A percentile compares a stretch with the other conserved stretches of the same genome.
These are phyloP conservation scores for Apodemia zela DNA, from an alignment of 2,888 invertebrate species.

Conservation along the genomic window DNA sequence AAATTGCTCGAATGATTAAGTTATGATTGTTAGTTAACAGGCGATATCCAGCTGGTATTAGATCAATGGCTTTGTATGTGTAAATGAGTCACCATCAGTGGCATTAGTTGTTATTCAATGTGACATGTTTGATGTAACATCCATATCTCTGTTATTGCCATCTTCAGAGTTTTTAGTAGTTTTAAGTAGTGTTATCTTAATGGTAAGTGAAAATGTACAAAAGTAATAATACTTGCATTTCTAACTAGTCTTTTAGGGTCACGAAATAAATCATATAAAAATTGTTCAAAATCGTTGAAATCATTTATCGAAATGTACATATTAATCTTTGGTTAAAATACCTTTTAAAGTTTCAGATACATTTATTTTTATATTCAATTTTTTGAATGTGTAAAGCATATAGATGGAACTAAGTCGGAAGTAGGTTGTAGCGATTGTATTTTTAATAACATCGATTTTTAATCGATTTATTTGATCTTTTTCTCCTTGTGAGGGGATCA, in stretches of 20 bases:
- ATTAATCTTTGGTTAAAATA: constrained; percentile 34
- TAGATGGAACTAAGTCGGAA: constrained; percentile 45
- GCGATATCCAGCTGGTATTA: constrained; percentile 8
- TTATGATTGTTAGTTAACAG: background rate
- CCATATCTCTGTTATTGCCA: constrained; percentile 70
- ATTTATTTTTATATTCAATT: constrained; percentile 74
- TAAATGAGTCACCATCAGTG: constrained; percentile 17
- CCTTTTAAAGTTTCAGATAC: constrained; percentile 55
- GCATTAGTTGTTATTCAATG: constrained; percentile 21
- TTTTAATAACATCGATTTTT: constrained; percentile 13
- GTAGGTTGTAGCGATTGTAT: constrained; percentile 40
- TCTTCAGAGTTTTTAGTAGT: constrained; percentile 57
- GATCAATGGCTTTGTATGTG: background rate
- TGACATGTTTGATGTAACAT: constrained; percentile 42
- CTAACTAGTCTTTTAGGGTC: constrained; percentile 77
- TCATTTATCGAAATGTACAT: constrained; percentile 37
- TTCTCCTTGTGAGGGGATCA: constrained; percentile 33
- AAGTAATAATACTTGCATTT: constrained; percentile 73
- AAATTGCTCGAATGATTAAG: background rate
- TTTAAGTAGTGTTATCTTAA: constrained; percentile 76
- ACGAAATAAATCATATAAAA: constrained; percentile 51
- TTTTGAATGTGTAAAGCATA: constrained; percentile 61
- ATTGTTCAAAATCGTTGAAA: constrained; percentile 44
- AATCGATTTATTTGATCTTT: constrained; percentile 25
- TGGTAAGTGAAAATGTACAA: constrained; percentile 76